Evolutionary conservation across 2,113 vertebrate species (phyloP).

Genomic region (Ivindomyrus marchei): DNA sequence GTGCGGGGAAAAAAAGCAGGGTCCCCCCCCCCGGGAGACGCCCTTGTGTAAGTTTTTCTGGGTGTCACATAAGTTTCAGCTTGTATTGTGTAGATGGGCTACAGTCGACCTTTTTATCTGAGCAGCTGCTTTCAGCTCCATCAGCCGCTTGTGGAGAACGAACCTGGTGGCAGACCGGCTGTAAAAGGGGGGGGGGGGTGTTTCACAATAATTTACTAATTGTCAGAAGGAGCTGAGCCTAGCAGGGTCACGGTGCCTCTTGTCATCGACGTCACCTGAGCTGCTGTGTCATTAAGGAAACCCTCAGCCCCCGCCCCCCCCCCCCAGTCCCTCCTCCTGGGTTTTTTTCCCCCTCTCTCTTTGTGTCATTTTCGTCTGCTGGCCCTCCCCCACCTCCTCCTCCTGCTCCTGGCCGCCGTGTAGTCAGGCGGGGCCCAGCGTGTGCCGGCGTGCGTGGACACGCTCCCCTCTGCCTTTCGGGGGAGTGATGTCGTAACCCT

Average conservation of each 20-base stretch:
- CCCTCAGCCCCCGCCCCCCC: neutral
- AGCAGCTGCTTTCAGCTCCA: neutral
- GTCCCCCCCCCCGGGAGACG: neutral
- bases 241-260: neutral
- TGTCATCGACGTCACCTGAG: neutral
- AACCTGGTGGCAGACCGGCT: neutral
- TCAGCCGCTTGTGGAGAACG: neutral
- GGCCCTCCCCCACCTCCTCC: neutral
- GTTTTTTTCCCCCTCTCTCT: neutral
- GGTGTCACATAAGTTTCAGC: neutral
- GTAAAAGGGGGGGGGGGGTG: neutral
- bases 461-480: slow-evolving; percentile 20
- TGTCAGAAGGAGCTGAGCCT: neutral
- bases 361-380: neutral
- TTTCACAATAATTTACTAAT: neutral
- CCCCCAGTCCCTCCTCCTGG: neutral
- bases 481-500: neutral
- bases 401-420: neutral
- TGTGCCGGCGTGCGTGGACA: neutral
- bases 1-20: too few relatives aligned
- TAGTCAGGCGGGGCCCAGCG: neutral
- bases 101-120: neutral
- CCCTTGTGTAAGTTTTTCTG: neutral
- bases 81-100: neutral
- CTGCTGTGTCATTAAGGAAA: neutral